A percentile compares a stretch with the other conserved stretches of the same genome.
These are phyloP conservation scores for Poeciliopsis prolifica DNA, from an alignment of 2,113 vertebrate species.

Conservation along the genomic window DNA sequence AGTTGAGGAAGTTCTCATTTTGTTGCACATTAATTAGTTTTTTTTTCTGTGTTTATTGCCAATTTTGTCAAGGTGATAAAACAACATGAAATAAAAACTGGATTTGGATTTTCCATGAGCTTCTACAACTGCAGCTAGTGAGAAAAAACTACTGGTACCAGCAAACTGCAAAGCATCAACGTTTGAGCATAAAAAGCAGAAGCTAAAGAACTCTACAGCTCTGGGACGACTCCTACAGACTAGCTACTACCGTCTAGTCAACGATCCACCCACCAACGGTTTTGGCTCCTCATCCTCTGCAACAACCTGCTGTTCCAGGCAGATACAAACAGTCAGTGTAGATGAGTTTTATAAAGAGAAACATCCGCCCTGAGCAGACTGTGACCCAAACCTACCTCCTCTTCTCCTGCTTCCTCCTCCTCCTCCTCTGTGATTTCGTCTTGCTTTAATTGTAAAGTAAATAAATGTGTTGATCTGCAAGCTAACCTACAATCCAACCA, in stretches of 20 bases:
- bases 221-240: neutral
- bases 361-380: neutral
- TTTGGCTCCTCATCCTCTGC: slow-evolving; percentile 40
- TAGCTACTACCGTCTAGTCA: neutral
- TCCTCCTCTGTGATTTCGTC: slow-evolving; percentile 59
- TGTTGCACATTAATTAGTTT: too few species aligned
- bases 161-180: neutral
- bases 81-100: too few species aligned
- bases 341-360: neutral
- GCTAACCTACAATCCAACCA: slow-evolving; percentile 6
- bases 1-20: too few species aligned
- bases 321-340: slow-evolving; percentile 22
- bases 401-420: slow-evolving; percentile 34
- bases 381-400: slow-evolving; percentile 59
- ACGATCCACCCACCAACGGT: slow-evolving; percentile 44
- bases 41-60: too few species aligned
- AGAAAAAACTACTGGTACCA: neutral
- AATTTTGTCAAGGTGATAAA: too few species aligned
- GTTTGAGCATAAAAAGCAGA: too few species aligned
- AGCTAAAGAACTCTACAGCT: neutral
- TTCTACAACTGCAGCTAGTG: neutral
- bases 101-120: too few species aligned
- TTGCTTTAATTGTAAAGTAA: slow-evolving; percentile 63
- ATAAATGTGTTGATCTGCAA: slow-evolving; percentile 44
- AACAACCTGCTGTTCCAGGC: slow-evolving; percentile 34